These are phyloP conservation scores for Rhyacichthys aspro DNA, from an alignment of 2,797 vertebrate genomes.

Conservation along the genomic window DNA sequence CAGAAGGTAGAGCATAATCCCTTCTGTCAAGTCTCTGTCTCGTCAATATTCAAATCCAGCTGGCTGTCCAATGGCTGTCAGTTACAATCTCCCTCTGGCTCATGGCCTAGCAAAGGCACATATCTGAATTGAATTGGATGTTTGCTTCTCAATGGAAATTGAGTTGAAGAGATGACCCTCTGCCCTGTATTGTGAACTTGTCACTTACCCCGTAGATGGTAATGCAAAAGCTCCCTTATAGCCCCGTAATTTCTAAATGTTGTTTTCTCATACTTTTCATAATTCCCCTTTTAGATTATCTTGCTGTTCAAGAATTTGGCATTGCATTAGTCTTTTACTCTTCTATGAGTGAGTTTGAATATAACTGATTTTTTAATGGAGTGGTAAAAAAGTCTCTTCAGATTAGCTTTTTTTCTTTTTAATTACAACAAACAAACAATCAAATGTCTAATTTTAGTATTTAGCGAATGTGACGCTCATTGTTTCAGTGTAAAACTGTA, in stretches of 20 bases:
- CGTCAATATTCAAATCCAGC: conserved; percentile 82
- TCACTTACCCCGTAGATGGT: conserved; percentile 59
- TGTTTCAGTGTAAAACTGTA: too few species aligned
- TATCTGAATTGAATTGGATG: conserved; percentile 82
- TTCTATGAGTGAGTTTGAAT: too few species aligned
- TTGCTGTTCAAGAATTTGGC: neutral
- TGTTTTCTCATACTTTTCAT: conserved; percentile 7
- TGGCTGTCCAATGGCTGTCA: conserved; percentile 80
- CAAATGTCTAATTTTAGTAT: too few species aligned
- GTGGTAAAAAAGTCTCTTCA: too few species aligned
- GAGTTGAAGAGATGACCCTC: conserved; percentile 68
- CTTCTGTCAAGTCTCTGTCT: conserved; percentile 81
- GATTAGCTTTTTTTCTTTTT: too few species aligned
- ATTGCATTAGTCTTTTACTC: neutral
- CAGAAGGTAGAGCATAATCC: conserved; percentile 79
- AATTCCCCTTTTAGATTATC: conserved; percentile 18
- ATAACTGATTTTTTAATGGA: too few species aligned
- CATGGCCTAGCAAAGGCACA: conserved; percentile 69
- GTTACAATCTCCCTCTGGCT: conserved; percentile 79
- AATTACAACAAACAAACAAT: too few species aligned
- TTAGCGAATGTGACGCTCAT: too few species aligned
- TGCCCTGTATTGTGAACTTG: conserved; percentile 71
- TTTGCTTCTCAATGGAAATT: conserved; percentile 77
- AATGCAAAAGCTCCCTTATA: conserved; percentile 42
- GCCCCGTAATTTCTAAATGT: conserved; percentile 28